Evolutionary conservation across 2,113 vertebrate genomes (phyloP).

Genomic region (human (Homo sapiens)): DNA sequence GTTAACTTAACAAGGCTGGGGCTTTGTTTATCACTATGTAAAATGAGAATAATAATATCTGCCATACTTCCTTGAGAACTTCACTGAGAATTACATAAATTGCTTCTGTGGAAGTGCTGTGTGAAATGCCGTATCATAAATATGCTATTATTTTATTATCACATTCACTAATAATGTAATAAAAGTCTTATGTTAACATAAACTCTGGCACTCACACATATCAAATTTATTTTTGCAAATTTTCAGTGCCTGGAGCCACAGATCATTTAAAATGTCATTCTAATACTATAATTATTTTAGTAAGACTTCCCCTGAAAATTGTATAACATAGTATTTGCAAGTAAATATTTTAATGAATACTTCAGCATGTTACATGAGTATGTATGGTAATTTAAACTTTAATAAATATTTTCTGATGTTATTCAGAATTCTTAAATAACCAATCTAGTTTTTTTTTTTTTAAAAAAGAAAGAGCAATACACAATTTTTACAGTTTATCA

Average conservation of each 20-base stretch:
- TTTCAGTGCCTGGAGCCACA: background rate
- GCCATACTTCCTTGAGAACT: background rate
- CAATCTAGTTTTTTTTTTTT: background rate
- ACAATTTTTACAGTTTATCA: background rate
- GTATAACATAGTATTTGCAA: background rate
- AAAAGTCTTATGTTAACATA: background rate
- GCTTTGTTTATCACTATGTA: background rate
- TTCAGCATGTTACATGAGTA: background rate
- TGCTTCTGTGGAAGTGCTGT: background rate
- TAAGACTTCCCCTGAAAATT: background rate
- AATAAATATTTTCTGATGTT: background rate
- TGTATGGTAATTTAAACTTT: background rate
- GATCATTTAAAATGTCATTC: background rate
- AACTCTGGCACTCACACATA: background rate
- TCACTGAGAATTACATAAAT: background rate
- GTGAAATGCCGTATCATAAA: background rate
- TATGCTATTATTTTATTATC: background rate
- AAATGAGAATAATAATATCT: background rate
- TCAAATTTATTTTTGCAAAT: background rate
- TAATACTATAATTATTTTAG: background rate
- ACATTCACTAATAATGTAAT: background rate
- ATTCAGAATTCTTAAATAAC: background rate
- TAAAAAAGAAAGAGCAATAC: background rate
- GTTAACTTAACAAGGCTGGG: background rate
- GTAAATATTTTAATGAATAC: conserved; percentile 21